Evolutionary conservation across 1,140 invertebrate species (phyloP), one percentile per base, ranked within the genome.

Genomic region (Dendroctonus ponderosae): DNA sequence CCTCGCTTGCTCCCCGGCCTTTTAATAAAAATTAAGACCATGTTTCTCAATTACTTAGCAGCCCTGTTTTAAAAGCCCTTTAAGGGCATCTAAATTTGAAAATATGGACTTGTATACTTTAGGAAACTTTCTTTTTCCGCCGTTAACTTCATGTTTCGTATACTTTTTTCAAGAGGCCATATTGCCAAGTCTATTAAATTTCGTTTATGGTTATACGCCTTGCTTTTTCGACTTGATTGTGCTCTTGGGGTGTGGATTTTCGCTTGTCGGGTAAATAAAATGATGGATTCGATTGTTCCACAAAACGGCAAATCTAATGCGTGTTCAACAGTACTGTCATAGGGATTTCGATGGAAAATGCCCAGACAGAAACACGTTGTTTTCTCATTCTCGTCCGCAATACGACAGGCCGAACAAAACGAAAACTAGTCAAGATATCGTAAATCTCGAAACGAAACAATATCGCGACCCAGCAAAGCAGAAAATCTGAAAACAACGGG

Each of bases 21-120:
- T 38, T 65, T 65, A 56, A 58, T 58, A 65, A 65, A 65, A 65
- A 65, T 65, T 65, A 65, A 58, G 62, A 57, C 62, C 62, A 58
- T 65, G 62, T 65, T 65, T 65, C 62, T 65, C 62, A 57, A 65
- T 65, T 65, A 65, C 62, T 57, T 46, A 15, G 53, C 43, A 40
- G 52, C 37, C 49, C 53, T 56, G 53, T 65, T 65, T 65, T 57
- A 65, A 65, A 48, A 44, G 54, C 40, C 9, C 42, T 26, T 58
- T 57, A 65, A 65, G 54, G 52, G 54, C 40, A 14, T 37, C 41
- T 58, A 65, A 65, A 65, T 65, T 65, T 57, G 57, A 65, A 65
- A 65, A 65, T 65, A 65, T 65, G 42, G 51, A 42, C 62, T n/a
- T 62, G 60, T 51, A 53, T 52, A 62, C 49, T 62, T 51, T 15